phyloP scores from a whole-genome alignment of 2,888 invertebrate species.

The Pachycephus smyrnensis region DNA sequence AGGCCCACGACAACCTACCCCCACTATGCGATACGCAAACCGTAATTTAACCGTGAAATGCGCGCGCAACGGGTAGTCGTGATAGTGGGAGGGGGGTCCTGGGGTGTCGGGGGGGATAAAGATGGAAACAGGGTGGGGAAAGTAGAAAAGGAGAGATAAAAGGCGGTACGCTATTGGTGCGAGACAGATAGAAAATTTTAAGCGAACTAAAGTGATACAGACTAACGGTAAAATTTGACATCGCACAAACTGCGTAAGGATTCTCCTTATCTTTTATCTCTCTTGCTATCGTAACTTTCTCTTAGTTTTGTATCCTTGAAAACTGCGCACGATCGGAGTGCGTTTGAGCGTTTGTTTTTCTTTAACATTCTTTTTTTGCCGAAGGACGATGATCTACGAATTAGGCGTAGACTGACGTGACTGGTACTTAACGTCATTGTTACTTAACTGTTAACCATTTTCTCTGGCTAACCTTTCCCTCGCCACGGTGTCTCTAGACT shows the following conservation, averaged over 20 bases:
- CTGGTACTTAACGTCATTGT: slow-evolving; percentile 19
- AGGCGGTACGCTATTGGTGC: background rate
- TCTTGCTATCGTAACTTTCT: background rate
- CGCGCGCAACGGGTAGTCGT: slow-evolving; percentile 51
- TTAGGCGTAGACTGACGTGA: slow-evolving; percentile 21
- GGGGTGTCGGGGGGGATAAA: background rate
- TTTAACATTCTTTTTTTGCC: background rate
- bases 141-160: background rate
- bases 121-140: background rate
- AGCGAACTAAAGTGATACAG: background rate
- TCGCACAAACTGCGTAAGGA: background rate
- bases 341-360: background rate
- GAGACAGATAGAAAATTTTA: background rate
- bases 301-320: background rate
- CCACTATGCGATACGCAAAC: slow-evolving; percentile 30
- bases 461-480: background rate
- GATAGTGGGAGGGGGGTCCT: background rate
- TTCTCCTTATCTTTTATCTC: background rate
- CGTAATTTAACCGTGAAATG: slow-evolving; percentile 51
- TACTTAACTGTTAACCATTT: background rate
- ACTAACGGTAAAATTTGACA: background rate
- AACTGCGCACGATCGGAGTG: background rate
- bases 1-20: slow-evolving; percentile 47
- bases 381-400: slow-evolving; percentile 18
- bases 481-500: background rate